Conservation (phyloP, 1,140 invertebrate species). For the Acromyrmex echinatior region DNA sequence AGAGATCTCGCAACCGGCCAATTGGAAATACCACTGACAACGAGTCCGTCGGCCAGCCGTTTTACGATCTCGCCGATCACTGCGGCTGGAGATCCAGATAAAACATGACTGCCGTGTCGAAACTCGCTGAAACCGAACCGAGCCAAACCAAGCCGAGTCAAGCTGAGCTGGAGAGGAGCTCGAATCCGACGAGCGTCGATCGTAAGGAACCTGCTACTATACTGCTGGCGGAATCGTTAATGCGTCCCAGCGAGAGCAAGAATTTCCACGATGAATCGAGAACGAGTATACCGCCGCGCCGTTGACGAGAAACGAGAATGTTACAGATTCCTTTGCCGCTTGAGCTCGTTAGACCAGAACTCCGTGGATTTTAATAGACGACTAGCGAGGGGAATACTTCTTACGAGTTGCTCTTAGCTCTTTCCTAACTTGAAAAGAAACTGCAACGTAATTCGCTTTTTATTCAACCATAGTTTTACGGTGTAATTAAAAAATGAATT, state of each 20-base stretch:
- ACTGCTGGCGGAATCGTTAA: constrained; percentile 15
- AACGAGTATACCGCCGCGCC: neutral
- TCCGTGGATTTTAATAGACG: constrained; percentile 45
- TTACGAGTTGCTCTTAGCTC: constrained; percentile 42
- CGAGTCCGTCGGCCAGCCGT: constrained; percentile 64
- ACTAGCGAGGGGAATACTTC: constrained; percentile 35
- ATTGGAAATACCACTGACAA: constrained; percentile 79
- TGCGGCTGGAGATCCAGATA: constrained; percentile 63
- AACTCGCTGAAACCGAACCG: neutral
- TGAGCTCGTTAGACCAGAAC: constrained; percentile 37
- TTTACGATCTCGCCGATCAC: constrained; percentile 68
- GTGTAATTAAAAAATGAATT: constrained; percentile 3
- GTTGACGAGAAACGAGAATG: constrained; percentile 20
- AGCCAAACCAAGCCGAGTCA: neutral
- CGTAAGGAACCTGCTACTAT: neutral
- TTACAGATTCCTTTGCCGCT: constrained; percentile 50
- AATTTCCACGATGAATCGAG: constrained; percentile 49
- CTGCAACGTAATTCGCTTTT: neutral
- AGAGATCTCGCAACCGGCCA: constrained; percentile 73
- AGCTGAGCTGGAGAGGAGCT: neutral
- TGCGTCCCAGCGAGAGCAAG: constrained; percentile 8
- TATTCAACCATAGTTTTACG: neutral
- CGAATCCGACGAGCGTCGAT: neutral
- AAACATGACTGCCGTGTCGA: constrained; percentile 35
- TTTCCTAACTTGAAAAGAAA: neutral